phyloP scores from a whole-genome alignment of 2,113 vertebrate species.

The Syngnathoides biaculeatus region DNA sequence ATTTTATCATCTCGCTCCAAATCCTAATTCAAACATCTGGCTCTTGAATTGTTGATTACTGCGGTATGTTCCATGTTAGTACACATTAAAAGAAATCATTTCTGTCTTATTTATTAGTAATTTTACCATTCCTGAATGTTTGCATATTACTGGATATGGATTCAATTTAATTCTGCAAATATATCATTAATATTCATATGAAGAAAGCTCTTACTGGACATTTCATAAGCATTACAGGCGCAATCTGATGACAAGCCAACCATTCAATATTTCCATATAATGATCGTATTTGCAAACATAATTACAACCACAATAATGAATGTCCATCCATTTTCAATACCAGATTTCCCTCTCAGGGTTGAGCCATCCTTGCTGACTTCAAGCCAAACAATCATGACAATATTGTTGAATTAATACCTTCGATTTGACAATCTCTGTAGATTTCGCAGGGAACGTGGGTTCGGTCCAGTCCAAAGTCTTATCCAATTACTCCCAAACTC shows the following conservation, averaged over 20 bases:
- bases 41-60: slow-evolving; percentile 6
- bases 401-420: neutral
- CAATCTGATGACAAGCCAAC: too few species aligned
- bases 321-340: too few species aligned
- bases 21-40: slow-evolving; percentile 2
- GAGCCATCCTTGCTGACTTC: too few species aligned
- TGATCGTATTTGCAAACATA: neutral
- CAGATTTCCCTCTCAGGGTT: too few species aligned
- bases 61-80: neutral
- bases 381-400: too few species aligned
- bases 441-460: too few species aligned
- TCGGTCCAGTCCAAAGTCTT: neutral
- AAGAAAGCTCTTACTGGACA: too few species aligned
- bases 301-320: neutral
- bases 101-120: neutral
- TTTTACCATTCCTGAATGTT: neutral
- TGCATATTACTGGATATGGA: neutral
- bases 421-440: neutral
- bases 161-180: neutral
- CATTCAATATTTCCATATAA: neutral
- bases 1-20: neutral
- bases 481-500: too few species aligned
- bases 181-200: too few species aligned
- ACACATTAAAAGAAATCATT: neutral
- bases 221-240: too few species aligned